Percentiles rank a stretch among this genome's conserved stretches.
These are phyloP conservation scores for Triplophysa rosa DNA, from an alignment of 2,113 vertebrate genomes.

Conservation along the genomic window DNA sequence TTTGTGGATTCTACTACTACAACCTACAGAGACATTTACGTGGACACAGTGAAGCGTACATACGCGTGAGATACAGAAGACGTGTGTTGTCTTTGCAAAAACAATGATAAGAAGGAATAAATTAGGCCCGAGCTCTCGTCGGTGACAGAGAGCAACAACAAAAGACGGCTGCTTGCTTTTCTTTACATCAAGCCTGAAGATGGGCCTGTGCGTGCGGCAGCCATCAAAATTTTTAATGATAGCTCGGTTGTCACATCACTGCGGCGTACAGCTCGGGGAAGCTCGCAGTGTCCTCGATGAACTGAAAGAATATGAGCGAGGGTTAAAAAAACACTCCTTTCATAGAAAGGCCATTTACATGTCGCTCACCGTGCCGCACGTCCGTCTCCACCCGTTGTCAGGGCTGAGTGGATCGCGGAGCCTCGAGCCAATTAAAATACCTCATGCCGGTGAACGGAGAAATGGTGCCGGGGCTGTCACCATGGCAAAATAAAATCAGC, in stretches of 20 bases:
- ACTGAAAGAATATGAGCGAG: conserved; percentile 44
- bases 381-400: conserved; percentile 50
- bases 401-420: conserved; percentile 54
- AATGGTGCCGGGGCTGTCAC: conserved; percentile 52
- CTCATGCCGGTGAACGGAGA: conserved; percentile 51
- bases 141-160: conserved; percentile 55
- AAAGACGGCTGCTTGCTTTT: conserved; percentile 49
- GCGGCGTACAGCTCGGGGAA: conserved; percentile 30
- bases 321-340: conserved; percentile 41
- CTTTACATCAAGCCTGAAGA: conserved; percentile 40
- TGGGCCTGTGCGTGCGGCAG: conserved; percentile 49
- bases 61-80: neutral
- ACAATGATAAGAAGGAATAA: conserved; percentile 51
- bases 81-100: conserved; percentile 26
- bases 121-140: conserved; percentile 50
- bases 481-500: conserved; percentile 56
- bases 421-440: conserved; percentile 69
- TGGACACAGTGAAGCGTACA: conserved; percentile 2
- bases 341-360: conserved; percentile 64
- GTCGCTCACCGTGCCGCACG: conserved; percentile 58
- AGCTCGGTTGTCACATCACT: conserved; percentile 50
- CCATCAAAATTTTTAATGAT: conserved; percentile 63
- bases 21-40: conserved; percentile 4
- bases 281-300: conserved; percentile 43
- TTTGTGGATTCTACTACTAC: neutral